phyloP scores from a whole-genome alignment of 2,888 invertebrate genomes.

The Ochropleura plecta region DNA sequence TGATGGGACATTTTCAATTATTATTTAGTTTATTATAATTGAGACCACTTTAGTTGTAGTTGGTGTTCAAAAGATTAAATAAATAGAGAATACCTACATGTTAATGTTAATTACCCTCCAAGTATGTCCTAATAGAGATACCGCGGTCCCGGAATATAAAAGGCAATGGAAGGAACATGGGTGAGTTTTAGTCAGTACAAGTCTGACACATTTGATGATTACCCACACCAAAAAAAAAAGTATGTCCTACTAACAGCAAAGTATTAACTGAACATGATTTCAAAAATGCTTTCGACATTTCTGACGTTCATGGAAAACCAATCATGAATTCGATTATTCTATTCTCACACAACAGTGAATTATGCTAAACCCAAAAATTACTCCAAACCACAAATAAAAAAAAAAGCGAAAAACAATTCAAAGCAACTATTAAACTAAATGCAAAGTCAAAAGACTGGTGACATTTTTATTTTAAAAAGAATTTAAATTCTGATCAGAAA shows the following conservation, averaged over 20 bases:
- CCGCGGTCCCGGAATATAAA: too few species aligned
- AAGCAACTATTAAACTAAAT: slow-evolving; percentile 14
- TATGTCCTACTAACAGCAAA: not conserved
- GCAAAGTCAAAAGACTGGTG: slow-evolving; percentile 51
- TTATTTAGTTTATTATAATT: too few species aligned
- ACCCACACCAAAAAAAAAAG: too few species aligned
- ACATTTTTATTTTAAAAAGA: slow-evolving; percentile 46
- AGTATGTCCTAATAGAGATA: too few species aligned
- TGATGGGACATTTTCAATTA: too few species aligned
- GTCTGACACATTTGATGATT: too few species aligned
- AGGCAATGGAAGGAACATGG: too few species aligned
- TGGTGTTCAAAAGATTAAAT: too few species aligned
- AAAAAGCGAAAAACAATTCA: not conserved
- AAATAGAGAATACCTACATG: too few species aligned
- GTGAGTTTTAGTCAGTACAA: too few species aligned
- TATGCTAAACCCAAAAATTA: not conserved
- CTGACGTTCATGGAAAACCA: not conserved
- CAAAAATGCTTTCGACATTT: not conserved
- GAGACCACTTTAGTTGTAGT: too few species aligned
- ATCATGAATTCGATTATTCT: slow-evolving; percentile 1
- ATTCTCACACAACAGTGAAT: not conserved
- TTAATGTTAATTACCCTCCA: not conserved
- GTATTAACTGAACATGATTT: not conserved
- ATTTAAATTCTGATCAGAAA: slow-evolving; percentile 63
- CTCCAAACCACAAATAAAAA: not conserved